These are phyloP conservation scores for Drosophila repletoides DNA, from an alignment of 1,140 invertebrate species.

Conservation along the genomic window DNA sequence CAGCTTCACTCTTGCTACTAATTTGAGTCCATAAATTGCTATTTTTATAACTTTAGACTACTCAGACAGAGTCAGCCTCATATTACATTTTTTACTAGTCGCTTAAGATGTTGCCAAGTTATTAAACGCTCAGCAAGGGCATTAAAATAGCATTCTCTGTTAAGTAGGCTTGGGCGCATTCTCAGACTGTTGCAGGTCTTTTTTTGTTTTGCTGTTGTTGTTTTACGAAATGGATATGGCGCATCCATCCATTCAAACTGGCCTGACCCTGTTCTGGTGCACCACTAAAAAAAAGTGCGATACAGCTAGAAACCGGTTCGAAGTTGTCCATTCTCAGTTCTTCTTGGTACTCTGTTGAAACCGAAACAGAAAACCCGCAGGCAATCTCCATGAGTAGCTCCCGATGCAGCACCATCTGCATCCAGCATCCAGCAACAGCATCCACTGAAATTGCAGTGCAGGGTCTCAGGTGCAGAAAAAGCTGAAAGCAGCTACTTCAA, in stretches of 20 bases:
- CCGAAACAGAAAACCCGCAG: background rate
- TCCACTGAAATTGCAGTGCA: slow-evolving; percentile 18
- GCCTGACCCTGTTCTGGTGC: slow-evolving; percentile 72
- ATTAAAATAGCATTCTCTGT: slow-evolving; percentile 27
- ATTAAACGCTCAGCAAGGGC: slow-evolving; percentile 16
- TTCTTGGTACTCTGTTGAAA: background rate
- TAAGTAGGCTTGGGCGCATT: slow-evolving; percentile 30
- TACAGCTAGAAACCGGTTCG: slow-evolving; percentile 46
- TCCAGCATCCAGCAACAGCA: slow-evolving; percentile 5
- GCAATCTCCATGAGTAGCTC: slow-evolving; percentile 11
- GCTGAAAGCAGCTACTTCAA: slow-evolving; percentile 18
- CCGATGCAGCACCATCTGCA: slow-evolving; percentile 20
- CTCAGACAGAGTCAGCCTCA: background rate
- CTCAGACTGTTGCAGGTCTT: background rate
- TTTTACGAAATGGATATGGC: slow-evolving; percentile 41
- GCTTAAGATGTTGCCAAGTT: background rate
- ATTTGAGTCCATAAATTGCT: background rate
- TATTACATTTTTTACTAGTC: no score
- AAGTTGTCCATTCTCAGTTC: background rate
- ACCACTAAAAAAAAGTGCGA: slow-evolving; percentile 43
- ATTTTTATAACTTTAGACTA: background rate
- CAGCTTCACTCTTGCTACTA: no score
- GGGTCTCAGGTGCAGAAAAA: slow-evolving; percentile 37
- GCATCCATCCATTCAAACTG: slow-evolving; percentile 45
- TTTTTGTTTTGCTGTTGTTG: slow-evolving; percentile 1